These are phyloP conservation scores for Globodera ellingtonae DNA, from an alignment of 1,140 invertebrate species.

Conservation along the genomic window DNA sequence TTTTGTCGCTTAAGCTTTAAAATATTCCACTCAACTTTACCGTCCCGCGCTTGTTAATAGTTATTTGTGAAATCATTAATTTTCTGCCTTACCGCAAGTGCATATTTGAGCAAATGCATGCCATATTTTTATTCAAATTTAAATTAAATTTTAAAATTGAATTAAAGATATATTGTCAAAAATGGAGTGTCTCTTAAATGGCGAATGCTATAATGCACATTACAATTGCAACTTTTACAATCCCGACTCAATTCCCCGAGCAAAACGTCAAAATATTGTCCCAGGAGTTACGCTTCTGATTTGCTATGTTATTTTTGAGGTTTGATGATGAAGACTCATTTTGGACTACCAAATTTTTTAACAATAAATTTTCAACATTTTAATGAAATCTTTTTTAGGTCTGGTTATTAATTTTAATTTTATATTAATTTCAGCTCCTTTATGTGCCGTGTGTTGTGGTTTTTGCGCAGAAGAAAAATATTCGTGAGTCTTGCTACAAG, in stretches of 20 bases:
- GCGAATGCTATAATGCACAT: not conserved
- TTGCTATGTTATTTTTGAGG: constrained; percentile 20
- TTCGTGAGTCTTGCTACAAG: constrained; percentile 29
- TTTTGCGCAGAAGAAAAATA: constrained; percentile 15
- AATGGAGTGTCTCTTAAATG: constrained; percentile 22
- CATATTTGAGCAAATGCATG: too few relatives aligned
- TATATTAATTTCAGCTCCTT: constrained; percentile 34
- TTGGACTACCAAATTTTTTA: too few relatives aligned
- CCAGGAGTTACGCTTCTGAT: constrained; percentile 7
- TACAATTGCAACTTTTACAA: constrained; percentile 27
- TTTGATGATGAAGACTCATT: too few relatives aligned
- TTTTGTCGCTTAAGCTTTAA: too few relatives aligned
- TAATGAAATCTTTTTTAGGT: too few relatives aligned
- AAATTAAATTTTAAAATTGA: too few relatives aligned
- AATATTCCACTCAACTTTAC: too few relatives aligned
- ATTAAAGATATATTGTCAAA: not conserved
- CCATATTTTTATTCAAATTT: too few relatives aligned
- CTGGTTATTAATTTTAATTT: constrained; percentile 7
- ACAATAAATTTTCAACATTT: too few relatives aligned
- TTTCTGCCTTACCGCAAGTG: too few relatives aligned
- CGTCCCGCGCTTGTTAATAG: too few relatives aligned
- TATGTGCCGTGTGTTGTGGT: constrained; percentile 32
- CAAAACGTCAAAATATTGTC: constrained; percentile 21
- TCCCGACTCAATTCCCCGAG: constrained; percentile 19
- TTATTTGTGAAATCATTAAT: too few relatives aligned